These are phyloP conservation scores for Aphrophora alni DNA, from an alignment of 2,888 invertebrate genomes.

Conservation along the genomic window DNA sequence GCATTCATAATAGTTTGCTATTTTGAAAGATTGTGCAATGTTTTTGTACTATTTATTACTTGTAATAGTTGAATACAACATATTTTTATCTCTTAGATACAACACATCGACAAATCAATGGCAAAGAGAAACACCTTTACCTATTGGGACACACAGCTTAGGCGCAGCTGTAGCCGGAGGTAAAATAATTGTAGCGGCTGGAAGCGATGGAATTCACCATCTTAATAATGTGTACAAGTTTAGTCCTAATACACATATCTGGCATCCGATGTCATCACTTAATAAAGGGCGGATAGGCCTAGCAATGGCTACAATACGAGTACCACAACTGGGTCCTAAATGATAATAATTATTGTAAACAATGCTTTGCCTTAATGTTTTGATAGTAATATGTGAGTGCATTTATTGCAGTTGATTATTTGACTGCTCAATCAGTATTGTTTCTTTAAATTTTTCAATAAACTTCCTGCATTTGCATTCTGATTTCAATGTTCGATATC, in stretches of 20 bases:
- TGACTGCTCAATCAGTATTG: too few species aligned
- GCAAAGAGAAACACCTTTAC: conserved; percentile 16
- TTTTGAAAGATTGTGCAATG: too few species aligned
- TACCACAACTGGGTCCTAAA: background rate
- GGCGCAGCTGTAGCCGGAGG: conserved; percentile 17
- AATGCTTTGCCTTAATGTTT: too few species aligned
- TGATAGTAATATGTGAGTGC: too few species aligned
- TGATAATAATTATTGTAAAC: too few species aligned
- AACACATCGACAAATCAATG: conserved; percentile 27
- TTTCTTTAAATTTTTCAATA: too few species aligned
- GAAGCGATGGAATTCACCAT: conserved; percentile 30
- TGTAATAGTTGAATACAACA: too few species aligned
- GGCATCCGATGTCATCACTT: conserved; percentile 18
- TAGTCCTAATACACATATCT: conserved; percentile 24
- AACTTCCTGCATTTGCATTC: too few species aligned
- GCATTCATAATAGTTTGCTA: too few species aligned
- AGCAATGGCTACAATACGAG: conserved; percentile 21
- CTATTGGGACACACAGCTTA: conserved; percentile 28
- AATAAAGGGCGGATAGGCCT: conserved; percentile 10
- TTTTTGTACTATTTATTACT: too few species aligned
- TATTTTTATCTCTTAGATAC: conserved; percentile 3
- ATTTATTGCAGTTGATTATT: too few species aligned
- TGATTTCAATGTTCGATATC: too few species aligned
- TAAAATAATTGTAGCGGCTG: conserved; percentile 11
- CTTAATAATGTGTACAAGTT: background rate